phyloP scores from a whole-genome alignment of 2,888 invertebrate species.

The Heliconius sara region DNA sequence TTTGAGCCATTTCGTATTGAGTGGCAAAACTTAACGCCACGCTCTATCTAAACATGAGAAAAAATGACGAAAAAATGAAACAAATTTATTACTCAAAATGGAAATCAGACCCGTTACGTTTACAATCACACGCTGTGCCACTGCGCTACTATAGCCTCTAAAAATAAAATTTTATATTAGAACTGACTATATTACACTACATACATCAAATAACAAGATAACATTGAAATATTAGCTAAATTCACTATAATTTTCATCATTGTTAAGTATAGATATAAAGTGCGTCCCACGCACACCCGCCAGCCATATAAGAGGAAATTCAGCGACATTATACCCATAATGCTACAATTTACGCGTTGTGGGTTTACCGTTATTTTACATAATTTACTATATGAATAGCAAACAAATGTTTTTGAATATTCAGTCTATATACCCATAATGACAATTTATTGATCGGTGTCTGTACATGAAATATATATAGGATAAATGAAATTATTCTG shows the following conservation, averaged over 20 bases:
- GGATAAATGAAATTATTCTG: too few relatives aligned
- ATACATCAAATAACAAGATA: neutral
- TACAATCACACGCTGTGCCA: neutral
- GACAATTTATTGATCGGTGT: too few relatives aligned
- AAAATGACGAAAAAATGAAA: neutral
- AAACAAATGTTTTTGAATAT: neutral
- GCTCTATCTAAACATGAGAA: neutral
- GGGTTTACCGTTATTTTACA: slow-evolving; percentile 21
- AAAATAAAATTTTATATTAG: neutral
- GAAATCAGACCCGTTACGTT: neutral
- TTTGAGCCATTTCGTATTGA: neutral
- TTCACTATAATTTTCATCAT: slow-evolving; percentile 13
- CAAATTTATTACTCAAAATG: neutral
- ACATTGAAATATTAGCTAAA: slow-evolving; percentile 19
- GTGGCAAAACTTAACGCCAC: neutral
- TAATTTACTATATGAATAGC: slow-evolving; percentile 5
- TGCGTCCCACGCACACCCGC: slow-evolving; percentile 17
- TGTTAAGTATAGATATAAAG: slow-evolving; percentile 21
- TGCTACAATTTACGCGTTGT: slow-evolving; percentile 21
- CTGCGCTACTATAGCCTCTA: neutral
- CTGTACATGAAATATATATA: too few relatives aligned
- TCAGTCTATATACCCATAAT: too few relatives aligned
- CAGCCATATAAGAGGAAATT: slow-evolving; percentile 16
- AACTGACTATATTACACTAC: neutral
- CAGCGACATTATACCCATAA: slow-evolving; percentile 15